Percentiles rank a stretch among this genome's conserved stretches.
Evolutionary conservation across 2,888 invertebrate species (phyloP).

Genomic region (Ophioninae sp.): DNA sequence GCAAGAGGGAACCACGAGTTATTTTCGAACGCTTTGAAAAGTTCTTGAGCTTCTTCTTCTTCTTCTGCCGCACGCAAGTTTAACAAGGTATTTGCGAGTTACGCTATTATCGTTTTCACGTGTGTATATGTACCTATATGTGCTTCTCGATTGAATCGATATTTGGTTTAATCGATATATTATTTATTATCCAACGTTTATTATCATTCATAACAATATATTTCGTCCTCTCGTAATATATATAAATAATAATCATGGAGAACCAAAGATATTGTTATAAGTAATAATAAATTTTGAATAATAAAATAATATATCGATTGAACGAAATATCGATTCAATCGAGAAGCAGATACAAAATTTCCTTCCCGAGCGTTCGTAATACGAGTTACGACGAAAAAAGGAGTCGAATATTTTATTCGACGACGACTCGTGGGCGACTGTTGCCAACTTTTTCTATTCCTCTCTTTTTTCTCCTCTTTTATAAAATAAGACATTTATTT

Average conservation of each 20-base stretch:
- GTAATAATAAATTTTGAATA: no score
- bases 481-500: neutral
- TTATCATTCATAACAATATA: no score
- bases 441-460: neutral
- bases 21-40: conserved; percentile 59
- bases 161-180: no score
- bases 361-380: neutral
- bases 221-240: no score
- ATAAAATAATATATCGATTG: no score
- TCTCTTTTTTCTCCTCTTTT: neutral
- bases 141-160: neutral
- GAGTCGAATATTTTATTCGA: neutral
- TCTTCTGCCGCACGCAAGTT: conserved; percentile 18
- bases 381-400: neutral
- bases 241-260: no score
- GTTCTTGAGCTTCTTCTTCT: conserved; percentile 44
- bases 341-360: no score
- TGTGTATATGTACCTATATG: neutral
- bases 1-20: conserved; percentile 39
- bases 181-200: no score
- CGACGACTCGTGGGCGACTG: neutral
- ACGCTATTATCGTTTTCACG: conserved; percentile 3
- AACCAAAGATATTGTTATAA: no score
- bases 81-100: conserved; percentile 8
- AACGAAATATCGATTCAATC: no score